Percentiles rank a stretch among this genome's conserved stretches.
phyloP scores from a whole-genome alignment of 2,888 invertebrate species.

The Leucophenga maculata region DNA sequence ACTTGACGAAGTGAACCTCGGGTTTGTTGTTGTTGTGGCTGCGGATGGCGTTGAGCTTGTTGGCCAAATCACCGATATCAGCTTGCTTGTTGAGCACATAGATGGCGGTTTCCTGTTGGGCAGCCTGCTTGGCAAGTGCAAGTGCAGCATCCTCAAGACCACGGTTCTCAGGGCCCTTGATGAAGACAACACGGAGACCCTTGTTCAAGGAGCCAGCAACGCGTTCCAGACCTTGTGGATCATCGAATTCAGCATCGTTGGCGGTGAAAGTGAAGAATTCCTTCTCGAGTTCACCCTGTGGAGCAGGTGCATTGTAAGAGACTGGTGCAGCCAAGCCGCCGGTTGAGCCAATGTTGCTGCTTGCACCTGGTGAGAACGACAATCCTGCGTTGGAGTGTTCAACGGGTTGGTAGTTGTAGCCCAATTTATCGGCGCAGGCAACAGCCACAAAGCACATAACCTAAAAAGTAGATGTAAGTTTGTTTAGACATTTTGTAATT shows the following conservation, averaged over 20 bases:
- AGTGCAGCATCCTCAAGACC: conserved; percentile 60
- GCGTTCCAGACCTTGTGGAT: conserved; percentile 46
- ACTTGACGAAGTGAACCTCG: conserved; percentile 68
- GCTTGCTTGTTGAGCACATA: conserved; percentile 67
- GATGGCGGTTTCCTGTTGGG: conserved; percentile 66
- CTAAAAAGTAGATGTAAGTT: conserved; percentile 27
- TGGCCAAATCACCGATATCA: conserved; percentile 56
- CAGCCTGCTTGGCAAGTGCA: conserved; percentile 57
- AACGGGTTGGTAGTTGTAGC: conserved; percentile 64
- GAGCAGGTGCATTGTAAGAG: conserved; percentile 49
- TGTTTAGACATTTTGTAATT: conserved; percentile 19
- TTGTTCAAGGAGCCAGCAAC: conserved; percentile 50
- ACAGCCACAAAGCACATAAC: conserved; percentile 60
- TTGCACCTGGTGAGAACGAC: conserved; percentile 56
- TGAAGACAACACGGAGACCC: conserved; percentile 63
- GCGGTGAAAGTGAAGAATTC: conserved; percentile 61
- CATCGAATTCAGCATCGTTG: conserved; percentile 61
- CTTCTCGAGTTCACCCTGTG: conserved; percentile 53
- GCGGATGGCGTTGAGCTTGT: conserved; percentile 51
- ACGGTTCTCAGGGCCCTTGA: conserved; percentile 64
- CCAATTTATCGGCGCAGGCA: conserved; percentile 61
- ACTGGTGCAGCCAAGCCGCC: conserved; percentile 41
- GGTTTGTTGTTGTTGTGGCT: conserved; percentile 56
- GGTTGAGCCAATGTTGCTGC: conserved; percentile 32
- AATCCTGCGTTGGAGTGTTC: conserved; percentile 53